Evolutionary conservation across 1,140 invertebrate genomes (phyloP).

Genomic region (Melanaphis sacchari): DNA sequence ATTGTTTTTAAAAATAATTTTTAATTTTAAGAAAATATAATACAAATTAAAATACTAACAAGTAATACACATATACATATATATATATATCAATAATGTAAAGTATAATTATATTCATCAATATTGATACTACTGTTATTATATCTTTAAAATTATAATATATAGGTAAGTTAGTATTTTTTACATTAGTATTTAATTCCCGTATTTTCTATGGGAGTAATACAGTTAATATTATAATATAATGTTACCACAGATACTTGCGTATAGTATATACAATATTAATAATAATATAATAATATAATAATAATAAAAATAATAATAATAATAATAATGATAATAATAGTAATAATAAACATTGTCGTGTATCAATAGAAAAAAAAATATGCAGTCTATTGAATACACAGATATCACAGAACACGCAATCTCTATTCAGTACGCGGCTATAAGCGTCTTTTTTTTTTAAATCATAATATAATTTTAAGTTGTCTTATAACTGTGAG

Average conservation of each 20-base stretch:
- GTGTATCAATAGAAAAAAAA: slow-evolving; percentile 56
- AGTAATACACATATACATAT: neutral
- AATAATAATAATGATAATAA: neutral
- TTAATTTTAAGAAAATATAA: slow-evolving; percentile 34
- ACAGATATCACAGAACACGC: slow-evolving; percentile 57
- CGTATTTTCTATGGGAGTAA: neutral
- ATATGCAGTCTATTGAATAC: slow-evolving; percentile 56
- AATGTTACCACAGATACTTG: slow-evolving; percentile 33
- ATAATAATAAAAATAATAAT: slow-evolving; percentile 32
- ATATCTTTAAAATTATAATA: slow-evolving; percentile 23
- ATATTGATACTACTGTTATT: slow-evolving; percentile 13
- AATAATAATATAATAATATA: slow-evolving; percentile 1
- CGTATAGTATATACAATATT: slow-evolving; percentile 2
- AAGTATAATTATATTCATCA: slow-evolving; percentile 9
- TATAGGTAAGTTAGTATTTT: neutral
- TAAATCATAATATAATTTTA: neutral
- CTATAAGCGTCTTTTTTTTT: slow-evolving; percentile 40
- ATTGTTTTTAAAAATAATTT: slow-evolving; percentile 24
- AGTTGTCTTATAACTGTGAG: neutral
- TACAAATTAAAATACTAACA: slow-evolving; percentile 51
- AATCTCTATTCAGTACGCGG: slow-evolving; percentile 37
- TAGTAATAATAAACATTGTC: slow-evolving; percentile 54
- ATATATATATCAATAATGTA: slow-evolving; percentile 22
- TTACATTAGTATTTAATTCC: neutral
- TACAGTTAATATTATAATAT: neutral